Conservation (phyloP, 1,140 invertebrate species). For the Pseudoatta argentina region DNA sequence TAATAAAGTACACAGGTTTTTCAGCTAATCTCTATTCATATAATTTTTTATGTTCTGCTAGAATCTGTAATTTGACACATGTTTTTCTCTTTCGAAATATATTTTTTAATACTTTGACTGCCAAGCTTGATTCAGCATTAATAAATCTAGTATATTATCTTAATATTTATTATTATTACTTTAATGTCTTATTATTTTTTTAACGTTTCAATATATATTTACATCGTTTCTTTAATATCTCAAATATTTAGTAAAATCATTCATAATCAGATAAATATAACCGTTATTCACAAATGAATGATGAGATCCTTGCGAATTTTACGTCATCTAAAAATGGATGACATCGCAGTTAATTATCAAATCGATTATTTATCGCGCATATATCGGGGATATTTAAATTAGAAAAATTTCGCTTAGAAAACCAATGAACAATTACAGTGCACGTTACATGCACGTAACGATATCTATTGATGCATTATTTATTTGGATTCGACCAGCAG, state of each 20-base stretch:
- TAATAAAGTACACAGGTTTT: neutral
- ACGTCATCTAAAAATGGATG: too few species aligned
- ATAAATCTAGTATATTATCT: too few species aligned
- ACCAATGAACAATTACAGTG: neutral
- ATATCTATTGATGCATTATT: constrained; percentile 60
- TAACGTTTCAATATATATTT: too few species aligned
- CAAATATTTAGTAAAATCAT: too few species aligned
- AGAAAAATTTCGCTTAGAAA: neutral
- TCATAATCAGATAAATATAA: too few species aligned
- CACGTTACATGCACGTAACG: constrained; percentile 22
- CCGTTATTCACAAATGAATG: too few species aligned
- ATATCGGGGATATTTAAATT: neutral
- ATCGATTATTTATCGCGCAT: neutral
- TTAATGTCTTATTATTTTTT: too few species aligned
- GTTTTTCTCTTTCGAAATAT: neutral
- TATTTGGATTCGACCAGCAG: constrained; percentile 30
- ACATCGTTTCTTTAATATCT: too few species aligned
- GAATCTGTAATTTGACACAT: neutral
- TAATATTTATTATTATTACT: too few species aligned
- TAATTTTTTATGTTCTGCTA: neutral
- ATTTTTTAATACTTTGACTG: neutral
- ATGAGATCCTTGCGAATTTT: too few species aligned
- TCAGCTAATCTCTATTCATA: neutral
- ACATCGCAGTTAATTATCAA: neutral
- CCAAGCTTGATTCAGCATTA: too few species aligned